These are phyloP conservation scores for Otus scops DNA, from an alignment of 2,797 vertebrate species.

Conservation along the genomic window DNA sequence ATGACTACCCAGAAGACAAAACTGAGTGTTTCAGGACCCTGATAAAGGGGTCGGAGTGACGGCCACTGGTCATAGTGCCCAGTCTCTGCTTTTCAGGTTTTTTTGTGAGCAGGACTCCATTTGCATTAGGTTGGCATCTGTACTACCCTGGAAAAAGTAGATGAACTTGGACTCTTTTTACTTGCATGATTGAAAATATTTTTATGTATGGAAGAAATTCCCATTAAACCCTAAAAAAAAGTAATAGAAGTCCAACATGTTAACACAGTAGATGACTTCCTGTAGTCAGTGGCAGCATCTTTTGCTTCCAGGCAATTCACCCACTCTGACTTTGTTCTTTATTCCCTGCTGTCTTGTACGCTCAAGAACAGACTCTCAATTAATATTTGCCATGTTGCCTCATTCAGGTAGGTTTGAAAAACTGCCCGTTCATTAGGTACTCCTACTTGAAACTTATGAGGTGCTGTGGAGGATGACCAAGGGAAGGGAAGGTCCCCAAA, in stretches of 20 bases:
- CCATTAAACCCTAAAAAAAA: background rate
- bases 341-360: background rate
- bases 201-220: background rate
- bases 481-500: background rate
- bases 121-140: background rate
- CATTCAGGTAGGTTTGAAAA: background rate
- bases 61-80: too few species aligned
- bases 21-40: background rate
- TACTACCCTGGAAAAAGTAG: background rate
- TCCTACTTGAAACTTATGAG: background rate
- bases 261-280: background rate
- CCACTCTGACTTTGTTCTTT: conserved; percentile 8
- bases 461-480: background rate
- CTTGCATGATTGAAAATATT: background rate
- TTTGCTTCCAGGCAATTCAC: background rate
- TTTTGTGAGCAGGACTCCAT: background rate
- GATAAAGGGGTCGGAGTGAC: background rate
- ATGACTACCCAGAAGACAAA: background rate
- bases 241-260: background rate
- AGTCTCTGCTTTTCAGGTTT: background rate
- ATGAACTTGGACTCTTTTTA: background rate
- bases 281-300: background rate
- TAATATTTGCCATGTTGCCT: background rate
- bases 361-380: background rate
- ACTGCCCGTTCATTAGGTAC: background rate